Evolutionary conservation across 2,113 vertebrate species (phyloP).

Genomic region (Dinomys branickii): DNA sequence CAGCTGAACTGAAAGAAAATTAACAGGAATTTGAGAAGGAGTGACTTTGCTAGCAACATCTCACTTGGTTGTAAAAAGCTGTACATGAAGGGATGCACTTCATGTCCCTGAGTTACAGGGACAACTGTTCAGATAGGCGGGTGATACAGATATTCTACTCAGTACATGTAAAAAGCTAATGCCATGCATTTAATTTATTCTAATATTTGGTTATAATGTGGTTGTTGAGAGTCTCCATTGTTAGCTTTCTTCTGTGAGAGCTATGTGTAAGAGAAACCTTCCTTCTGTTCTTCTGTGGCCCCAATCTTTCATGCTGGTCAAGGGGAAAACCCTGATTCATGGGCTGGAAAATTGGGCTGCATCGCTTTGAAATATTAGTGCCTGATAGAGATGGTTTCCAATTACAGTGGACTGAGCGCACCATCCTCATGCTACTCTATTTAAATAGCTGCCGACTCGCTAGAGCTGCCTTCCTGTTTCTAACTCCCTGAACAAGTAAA

Average conservation of each 20-base stretch:
- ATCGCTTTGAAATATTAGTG: conserved; percentile 74
- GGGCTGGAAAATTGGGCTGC: conserved; percentile 73
- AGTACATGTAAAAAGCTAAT: not conserved
- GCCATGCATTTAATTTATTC: conserved; percentile 10
- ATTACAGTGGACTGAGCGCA: conserved; percentile 52
- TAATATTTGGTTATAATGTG: conserved; percentile 58
- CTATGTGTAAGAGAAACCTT: conserved; percentile 48
- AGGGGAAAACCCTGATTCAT: conserved; percentile 69
- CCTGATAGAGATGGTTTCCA: conserved; percentile 70
- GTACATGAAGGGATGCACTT: not conserved
- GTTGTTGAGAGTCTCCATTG: conserved; percentile 45
- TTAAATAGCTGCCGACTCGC: conserved; percentile 80
- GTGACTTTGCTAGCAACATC: not conserved
- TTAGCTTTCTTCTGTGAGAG: conserved; percentile 58
- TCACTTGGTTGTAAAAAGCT: conserved; percentile 34
- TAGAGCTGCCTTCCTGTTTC: conserved; percentile 59
- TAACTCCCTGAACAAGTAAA: conserved; percentile 66
- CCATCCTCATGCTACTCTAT: conserved; percentile 51
- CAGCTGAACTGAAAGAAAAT: not conserved
- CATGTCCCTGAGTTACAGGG: not conserved
- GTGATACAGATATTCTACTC: not conserved
- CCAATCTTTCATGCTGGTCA: conserved; percentile 65
- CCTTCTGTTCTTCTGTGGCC: conserved; percentile 13
- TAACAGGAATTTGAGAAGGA: conserved; percentile 6
- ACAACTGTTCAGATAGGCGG: not conserved